These are phyloP conservation scores for Tricholauxania praeusta DNA, from an alignment of 2,888 invertebrate species.

Conservation along the genomic window DNA sequence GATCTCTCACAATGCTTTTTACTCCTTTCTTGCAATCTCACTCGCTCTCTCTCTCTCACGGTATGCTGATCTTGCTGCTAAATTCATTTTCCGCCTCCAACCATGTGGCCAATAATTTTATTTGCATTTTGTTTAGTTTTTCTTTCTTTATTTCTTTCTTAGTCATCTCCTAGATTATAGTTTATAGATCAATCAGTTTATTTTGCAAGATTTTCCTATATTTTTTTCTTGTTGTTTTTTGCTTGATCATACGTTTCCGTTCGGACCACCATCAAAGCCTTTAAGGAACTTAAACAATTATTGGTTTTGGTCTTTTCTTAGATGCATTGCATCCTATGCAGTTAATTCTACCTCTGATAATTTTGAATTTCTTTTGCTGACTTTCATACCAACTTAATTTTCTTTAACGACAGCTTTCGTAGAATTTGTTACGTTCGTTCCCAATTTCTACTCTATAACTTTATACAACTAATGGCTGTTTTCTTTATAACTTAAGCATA, in stretches of 20 bases:
- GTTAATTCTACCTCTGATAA: no score
- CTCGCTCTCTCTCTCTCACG: background rate
- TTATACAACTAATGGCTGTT: no score
- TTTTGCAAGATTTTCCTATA: slow-evolving; percentile 25
- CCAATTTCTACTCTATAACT: no score
- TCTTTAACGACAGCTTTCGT: no score
- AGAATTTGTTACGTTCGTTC: no score
- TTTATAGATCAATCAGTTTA: slow-evolving; percentile 48
- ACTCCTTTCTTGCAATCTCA: background rate
- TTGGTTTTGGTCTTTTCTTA: slow-evolving; percentile 51
- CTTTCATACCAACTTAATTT: no score
- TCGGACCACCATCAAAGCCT: slow-evolving; percentile 63
- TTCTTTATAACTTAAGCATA: no score
- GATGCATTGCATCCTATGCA: no score
- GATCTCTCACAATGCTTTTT: background rate
- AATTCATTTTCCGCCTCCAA: slow-evolving; percentile 6
- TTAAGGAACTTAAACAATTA: slow-evolving; percentile 65
- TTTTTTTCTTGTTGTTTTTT: slow-evolving; percentile 3
- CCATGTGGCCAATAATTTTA: slow-evolving; percentile 51
- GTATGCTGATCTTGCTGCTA: background rate
- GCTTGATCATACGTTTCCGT: slow-evolving; percentile 24
- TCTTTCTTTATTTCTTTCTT: background rate
- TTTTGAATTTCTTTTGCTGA: no score
- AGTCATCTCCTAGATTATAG: slow-evolving; percentile 43
- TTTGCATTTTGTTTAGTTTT: slow-evolving; percentile 14